phyloP scores from a whole-genome alignment of 2,797 vertebrate species.

The Neosalanx taihuensis region DNA sequence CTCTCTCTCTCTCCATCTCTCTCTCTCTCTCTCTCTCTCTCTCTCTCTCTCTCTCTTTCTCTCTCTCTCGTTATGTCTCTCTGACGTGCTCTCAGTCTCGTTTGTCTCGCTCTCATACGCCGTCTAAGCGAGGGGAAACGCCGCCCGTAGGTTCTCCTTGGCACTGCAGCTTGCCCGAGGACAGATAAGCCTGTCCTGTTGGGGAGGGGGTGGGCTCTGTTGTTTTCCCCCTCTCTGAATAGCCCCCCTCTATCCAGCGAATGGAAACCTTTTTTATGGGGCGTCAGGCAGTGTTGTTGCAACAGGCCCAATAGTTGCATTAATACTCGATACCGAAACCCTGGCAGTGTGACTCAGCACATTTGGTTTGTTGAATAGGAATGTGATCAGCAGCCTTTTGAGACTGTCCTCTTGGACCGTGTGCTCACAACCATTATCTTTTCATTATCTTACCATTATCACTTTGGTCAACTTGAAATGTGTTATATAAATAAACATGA shows the following conservation, averaged over 20 bases:
- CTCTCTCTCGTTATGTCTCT: neutral
- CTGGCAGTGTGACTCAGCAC: constrained; percentile 3
- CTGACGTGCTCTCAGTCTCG: too few species aligned
- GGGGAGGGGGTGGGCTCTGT: neutral
- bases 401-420: neutral
- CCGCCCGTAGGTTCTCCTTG: constrained; percentile 46
- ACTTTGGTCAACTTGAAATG: too few species aligned
- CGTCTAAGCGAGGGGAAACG: constrained; percentile 9
- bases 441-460: too few species aligned
- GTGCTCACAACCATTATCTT: neutral
- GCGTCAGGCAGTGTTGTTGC: neutral
- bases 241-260: neutral
- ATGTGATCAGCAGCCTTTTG: neutral
- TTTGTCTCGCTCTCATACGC: too few species aligned
- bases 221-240: neutral
- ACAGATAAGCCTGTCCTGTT: constrained; percentile 6
- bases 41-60: too few species aligned
- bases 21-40: too few species aligned
- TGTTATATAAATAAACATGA: too few species aligned
- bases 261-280: constrained; percentile 6
- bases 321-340: neutral
- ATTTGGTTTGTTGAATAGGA: neutral
- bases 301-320: too few species aligned
- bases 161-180: constrained; percentile 22
- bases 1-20: too few species aligned